Evolutionary conservation across 1,140 invertebrate species (phyloP).

Genomic region (Hylyphantes graminicola): DNA sequence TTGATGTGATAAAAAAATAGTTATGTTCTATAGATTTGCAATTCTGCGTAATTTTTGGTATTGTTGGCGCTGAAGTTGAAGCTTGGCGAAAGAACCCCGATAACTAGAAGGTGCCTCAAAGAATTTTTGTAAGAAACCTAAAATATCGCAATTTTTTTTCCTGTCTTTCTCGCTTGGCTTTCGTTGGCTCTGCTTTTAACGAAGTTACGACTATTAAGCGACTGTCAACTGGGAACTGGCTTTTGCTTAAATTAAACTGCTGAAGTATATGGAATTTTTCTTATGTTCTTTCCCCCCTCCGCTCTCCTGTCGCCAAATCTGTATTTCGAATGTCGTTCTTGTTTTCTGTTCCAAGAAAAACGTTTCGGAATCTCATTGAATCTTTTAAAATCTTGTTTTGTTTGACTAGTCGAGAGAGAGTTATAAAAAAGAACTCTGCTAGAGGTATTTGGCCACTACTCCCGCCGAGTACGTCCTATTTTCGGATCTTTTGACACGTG

Average conservation of each 20-base stretch:
- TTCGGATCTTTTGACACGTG: slow-evolving; percentile 34
- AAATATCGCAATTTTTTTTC: too few relatives aligned
- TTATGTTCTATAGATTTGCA: too few relatives aligned
- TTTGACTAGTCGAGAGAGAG: slow-evolving; percentile 1
- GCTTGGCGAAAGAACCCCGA: neutral
- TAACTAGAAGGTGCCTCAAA: neutral
- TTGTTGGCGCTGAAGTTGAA: too few relatives aligned
- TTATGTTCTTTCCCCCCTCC: neutral
- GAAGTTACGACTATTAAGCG: slow-evolving; percentile 20
- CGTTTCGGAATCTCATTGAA: neutral
- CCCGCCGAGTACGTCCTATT: slow-evolving; percentile 24
- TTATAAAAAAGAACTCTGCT: slow-evolving; percentile 3
- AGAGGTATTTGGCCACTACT: slow-evolving; percentile 44
- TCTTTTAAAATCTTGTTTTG: neutral
- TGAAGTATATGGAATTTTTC: slow-evolving; percentile 22
- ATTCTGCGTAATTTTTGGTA: too few relatives aligned
- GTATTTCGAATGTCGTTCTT: neutral
- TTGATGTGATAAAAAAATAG: too few relatives aligned
- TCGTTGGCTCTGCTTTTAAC: neutral
- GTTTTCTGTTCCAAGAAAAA: slow-evolving; percentile 12
- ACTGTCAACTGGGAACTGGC: slow-evolving; percentile 8
- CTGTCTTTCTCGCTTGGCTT: neutral
- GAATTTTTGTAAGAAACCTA: too few relatives aligned
- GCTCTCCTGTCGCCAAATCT: neutral
- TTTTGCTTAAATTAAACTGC: slow-evolving; percentile 54